These are phyloP conservation scores for Agonum fuliginosum DNA, from an alignment of 2,888 invertebrate species.

Conservation along the genomic window DNA sequence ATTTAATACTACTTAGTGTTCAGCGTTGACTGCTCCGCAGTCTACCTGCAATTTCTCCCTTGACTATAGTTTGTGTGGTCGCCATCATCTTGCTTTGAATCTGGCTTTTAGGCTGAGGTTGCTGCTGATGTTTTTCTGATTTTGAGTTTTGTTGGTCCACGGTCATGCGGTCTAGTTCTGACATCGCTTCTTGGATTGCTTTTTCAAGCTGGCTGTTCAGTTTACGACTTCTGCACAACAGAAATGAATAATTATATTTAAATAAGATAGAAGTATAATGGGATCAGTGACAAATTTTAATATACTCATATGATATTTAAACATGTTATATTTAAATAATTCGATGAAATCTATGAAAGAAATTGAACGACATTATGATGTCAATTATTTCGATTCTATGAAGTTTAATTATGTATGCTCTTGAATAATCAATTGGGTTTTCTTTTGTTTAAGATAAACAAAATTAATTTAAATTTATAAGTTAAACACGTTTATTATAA, in stretches of 20 bases:
- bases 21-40: constrained; percentile 75
- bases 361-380: too few species aligned
- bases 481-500: too few species aligned
- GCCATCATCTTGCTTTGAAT: constrained; percentile 53
- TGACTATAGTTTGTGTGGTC: constrained; percentile 50
- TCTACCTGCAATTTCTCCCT: constrained; percentile 70
- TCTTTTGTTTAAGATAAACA: too few species aligned
- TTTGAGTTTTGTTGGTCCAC: constrained; percentile 68
- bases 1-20: constrained; percentile 63
- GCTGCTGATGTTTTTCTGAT: constrained; percentile 68
- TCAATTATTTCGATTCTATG: too few species aligned
- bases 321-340: too few species aligned
- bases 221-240: constrained; percentile 88
- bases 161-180: constrained; percentile 86
- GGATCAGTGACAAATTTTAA: too few species aligned
- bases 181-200: constrained; percentile 95
- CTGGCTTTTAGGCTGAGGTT: constrained; percentile 59
- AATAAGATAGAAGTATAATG: background rate
- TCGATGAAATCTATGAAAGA: too few species aligned
- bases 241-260: background rate
- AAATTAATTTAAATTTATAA: too few species aligned
- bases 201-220: constrained; percentile 91
- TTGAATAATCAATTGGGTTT: too few species aligned
- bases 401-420: too few species aligned
- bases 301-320: too few species aligned